Evolutionary conservation across 2,797 vertebrate species (phyloP).

Genomic region (Sphenodon punctatus): DNA sequence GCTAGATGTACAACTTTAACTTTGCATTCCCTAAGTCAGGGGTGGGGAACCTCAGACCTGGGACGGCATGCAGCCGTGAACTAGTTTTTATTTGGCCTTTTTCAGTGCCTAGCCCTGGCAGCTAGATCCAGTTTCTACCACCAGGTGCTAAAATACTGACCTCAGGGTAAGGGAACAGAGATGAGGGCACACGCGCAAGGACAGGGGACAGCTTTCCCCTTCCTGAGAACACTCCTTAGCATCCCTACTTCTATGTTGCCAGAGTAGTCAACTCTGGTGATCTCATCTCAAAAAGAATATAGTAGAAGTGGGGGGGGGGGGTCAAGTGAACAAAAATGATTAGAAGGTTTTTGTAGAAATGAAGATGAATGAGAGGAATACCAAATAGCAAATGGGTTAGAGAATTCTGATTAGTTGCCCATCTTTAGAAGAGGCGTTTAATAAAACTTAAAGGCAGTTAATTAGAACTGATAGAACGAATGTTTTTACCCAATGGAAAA

Average conservation of each 20-base stretch:
- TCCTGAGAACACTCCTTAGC: no score
- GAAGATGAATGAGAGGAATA: not conserved
- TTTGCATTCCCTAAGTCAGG: conserved; percentile 32
- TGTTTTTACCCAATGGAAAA: not conserved
- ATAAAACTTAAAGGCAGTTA: not conserved
- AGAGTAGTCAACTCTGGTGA: no score
- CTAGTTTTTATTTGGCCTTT: no score
- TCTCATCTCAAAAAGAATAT: no score
- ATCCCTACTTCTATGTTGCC: no score
- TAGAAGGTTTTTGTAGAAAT: not conserved
- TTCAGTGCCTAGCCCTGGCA: not conserved
- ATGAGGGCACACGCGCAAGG: no score
- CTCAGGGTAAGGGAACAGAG: no score
- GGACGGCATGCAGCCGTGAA: no score
- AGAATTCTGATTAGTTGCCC: not conserved
- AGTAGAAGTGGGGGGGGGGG: not conserved
- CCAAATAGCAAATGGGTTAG: not conserved
- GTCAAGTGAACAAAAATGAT: not conserved
- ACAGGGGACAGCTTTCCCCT: no score
- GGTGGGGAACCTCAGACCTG: no score
- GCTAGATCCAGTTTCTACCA: no score
- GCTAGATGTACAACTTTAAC: conserved; percentile 20
- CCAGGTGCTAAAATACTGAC: no score
- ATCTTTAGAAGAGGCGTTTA: not conserved
- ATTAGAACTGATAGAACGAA: not conserved